Base-by-base conservation (phyloP, 2,888 invertebrate genomes). In the Nudaria mundana region DNA sequence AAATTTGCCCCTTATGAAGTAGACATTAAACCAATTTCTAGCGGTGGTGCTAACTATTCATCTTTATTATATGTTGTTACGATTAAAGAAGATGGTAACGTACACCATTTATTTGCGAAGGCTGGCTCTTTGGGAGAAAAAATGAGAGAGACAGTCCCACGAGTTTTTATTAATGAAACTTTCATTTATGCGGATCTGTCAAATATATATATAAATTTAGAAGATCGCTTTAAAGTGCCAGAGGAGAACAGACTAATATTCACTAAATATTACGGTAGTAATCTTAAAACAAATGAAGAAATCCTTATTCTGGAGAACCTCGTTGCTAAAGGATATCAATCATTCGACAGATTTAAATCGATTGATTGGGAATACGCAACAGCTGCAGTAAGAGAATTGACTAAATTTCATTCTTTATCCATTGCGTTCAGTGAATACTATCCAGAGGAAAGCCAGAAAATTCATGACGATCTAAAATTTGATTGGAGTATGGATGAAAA, bases 341-440 rank as follows among this genome's bases (percentile, higher is more conserved):
- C 32, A 11, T 28, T 18, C 5, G 11, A 38, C 7, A 38, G 38
- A 28, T 32, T 38, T n/a, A 26, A 11, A 7, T 22, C 32, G 5
- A 15, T 38, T 1, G 22, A 14, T 14, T 28, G 26, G 32, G 28
- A 32, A 26, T 38, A 38, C 20, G 54, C 44, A 10, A 57, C 60
- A n/a, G 68, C 76, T 11, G 63, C 72, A 0, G 36, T 57, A 0
- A 32, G 49, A 13, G 65, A 64, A 5, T 40, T 76, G 29, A 78
- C 73, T 0, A 72, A 69, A 40, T 54, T 76, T 3, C 81, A 82
- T 35, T 74, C 78, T 0, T 50, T 76, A 0, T 75, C 76, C 0
- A 56, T 76, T 6, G 75, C 71, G 0, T 60, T 63, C 34, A 54
- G 52, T 16, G 54, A 63, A 25, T 56, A 66, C 25, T 16, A 64